Percentiles rank a stretch among this genome's conserved stretches.
phyloP scores from a whole-genome alignment of 2,113 vertebrate genomes.

The Campylorhamphus procurvoides region DNA sequence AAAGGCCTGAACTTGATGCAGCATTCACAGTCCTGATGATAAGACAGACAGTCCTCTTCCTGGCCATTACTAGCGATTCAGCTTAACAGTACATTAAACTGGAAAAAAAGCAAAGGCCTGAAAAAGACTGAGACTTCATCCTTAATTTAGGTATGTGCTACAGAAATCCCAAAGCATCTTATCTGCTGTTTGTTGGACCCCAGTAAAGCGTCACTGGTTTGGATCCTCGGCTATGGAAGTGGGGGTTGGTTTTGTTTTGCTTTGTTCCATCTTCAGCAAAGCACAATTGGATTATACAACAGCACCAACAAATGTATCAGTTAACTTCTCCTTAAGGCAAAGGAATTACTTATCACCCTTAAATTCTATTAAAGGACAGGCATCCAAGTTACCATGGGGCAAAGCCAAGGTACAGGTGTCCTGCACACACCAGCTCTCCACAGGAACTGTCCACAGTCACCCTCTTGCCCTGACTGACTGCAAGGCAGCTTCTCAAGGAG shows the following conservation, averaged over 20 bases:
- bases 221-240: not conserved
- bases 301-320: not conserved
- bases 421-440: no score
- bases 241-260: not conserved
- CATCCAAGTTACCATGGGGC: not conserved
- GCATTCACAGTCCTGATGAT: not conserved
- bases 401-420: not conserved
- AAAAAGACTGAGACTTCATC: not conserved
- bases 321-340: not conserved
- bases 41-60: not conserved
- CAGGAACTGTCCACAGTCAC: not conserved
- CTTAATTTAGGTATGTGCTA: not conserved
- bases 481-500: not conserved
- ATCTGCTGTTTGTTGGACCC: not conserved
- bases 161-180: not conserved
- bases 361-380: not conserved
- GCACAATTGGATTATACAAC: not conserved
- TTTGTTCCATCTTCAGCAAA: not conserved
- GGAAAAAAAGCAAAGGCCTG: not conserved
- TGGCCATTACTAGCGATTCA: not conserved
- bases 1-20: not conserved
- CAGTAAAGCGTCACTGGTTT: not conserved
- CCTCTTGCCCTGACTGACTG: not conserved
- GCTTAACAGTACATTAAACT: not conserved
- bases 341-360: not conserved